These are phyloP conservation scores for Cancer borealis DNA, from an alignment of 2,888 invertebrate species.

Conservation along the genomic window DNA sequence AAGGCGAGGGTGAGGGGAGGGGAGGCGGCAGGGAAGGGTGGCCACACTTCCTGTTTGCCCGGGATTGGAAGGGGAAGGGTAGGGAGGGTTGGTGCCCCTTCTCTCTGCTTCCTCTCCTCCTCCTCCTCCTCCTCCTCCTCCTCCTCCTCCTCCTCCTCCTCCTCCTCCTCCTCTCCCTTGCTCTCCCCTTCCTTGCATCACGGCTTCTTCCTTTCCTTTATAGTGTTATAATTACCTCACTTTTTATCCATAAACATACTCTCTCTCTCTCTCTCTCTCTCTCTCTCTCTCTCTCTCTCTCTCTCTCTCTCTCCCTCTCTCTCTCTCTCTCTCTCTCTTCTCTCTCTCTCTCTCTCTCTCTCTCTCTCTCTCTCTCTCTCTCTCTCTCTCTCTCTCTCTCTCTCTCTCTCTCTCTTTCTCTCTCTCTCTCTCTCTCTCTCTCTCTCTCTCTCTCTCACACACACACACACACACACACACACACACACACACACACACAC, in stretches of 20 bases:
- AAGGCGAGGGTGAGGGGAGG: neutral
- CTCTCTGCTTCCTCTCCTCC: neutral
- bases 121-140: neutral
- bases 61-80: neutral
- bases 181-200: neutral
- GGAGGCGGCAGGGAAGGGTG: neutral
- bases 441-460: neutral
- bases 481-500: too few species aligned
- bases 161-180: neutral
- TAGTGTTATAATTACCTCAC: constrained; percentile 1
- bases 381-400: constrained; percentile 39
- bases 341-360: neutral
- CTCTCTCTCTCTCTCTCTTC: neutral
- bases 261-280: constrained; percentile 14
- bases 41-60: constrained; percentile 22
- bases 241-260: neutral
- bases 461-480: too few species aligned
- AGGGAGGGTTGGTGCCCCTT: neutral
- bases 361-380: constrained; percentile 42
- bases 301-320: neutral
- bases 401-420: neutral
- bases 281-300: constrained; percentile 42
- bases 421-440: neutral
- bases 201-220: neutral
- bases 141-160: constrained; percentile 22